Base-by-base conservation (phyloP, 1,140 invertebrate species). In the Drosophila elegans region DNA sequence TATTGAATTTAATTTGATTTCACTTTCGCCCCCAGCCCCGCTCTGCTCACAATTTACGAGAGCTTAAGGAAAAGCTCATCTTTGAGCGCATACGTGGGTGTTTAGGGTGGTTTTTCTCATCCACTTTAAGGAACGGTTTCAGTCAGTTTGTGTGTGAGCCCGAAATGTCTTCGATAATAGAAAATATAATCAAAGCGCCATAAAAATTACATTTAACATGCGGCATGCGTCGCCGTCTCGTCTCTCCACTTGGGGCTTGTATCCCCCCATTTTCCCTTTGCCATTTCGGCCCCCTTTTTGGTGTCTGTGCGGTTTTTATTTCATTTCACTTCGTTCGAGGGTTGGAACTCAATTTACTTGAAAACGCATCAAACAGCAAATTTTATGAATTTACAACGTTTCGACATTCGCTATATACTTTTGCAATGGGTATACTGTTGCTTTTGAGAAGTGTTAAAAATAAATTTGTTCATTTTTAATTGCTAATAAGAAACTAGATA, bases 131-230 rank as follows among this genome's bases (percentile, higher is more conserved):
- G 66, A 78, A 57, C 38, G 51, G 21, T 41, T 67, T 64, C 9
- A 12, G 16, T 45, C 21, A 12, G 57, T 45, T 57, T 68, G 53
- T 45, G 61, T 68, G 69, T 61, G 71, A 64, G 60, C 75, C 71
- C 76, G 49, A 77, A 88, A 88, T 88, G 84, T 80, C 84, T 83
- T 88, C 84, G 84, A 88, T 88, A 88, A 88, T 88, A 88, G 84
- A 88, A 88, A 89, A 88, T 89, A 89, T 88, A 88, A 88, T 88
- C 84, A 88, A 88, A 88, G 84, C 84, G 84, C 84, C 78, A 88
- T 88, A 88, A 88, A 88, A 88, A 88, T 88, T 84, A 88, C 84
- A 88, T 88, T 88, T 88, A 89, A 89, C 84, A 89, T 88, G 84
- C 84, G 84, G 84, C 84, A 60, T 71, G 83, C 83, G 83, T 88